phyloP scores from a whole-genome alignment of 2,113 vertebrate genomes.

The Elephas maximus region DNA sequence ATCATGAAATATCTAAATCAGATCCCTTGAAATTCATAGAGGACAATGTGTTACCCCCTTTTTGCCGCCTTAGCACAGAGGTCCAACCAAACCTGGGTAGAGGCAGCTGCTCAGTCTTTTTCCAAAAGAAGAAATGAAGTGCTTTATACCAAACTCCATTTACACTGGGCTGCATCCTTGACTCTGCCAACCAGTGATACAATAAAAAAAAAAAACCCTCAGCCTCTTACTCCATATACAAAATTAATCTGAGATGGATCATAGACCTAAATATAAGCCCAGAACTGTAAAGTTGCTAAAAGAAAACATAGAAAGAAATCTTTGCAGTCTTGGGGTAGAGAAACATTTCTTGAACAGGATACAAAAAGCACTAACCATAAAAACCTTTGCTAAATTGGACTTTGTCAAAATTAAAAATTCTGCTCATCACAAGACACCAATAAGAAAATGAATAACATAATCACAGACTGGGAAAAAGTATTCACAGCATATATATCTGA shows the following conservation, averaged over 20 bases:
- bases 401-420: conserved; percentile 5
- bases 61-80: not conserved
- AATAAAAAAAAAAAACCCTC: not conserved
- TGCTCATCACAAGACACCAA: not conserved
- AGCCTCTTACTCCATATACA: not conserved
- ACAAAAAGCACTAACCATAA: too few relatives aligned
- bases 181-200: not conserved
- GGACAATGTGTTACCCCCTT: not conserved
- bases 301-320: not conserved
- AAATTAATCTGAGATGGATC: not conserved
- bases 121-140: not conserved
- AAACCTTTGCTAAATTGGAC: too few relatives aligned
- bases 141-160: not conserved
- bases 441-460: not conserved
- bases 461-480: not conserved
- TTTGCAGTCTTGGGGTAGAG: not conserved
- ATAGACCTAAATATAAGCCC: not conserved
- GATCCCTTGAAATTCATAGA: conserved; percentile 15
- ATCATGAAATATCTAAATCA: conserved; percentile 30
- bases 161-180: not conserved
- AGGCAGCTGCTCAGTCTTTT: not conserved
- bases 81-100: not conserved
- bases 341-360: too few relatives aligned
- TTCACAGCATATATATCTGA: not conserved
- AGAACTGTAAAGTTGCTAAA: not conserved